phyloP scores from a whole-genome alignment of 2,113 vertebrate species.

The Elephantulus edwardii region DNA sequence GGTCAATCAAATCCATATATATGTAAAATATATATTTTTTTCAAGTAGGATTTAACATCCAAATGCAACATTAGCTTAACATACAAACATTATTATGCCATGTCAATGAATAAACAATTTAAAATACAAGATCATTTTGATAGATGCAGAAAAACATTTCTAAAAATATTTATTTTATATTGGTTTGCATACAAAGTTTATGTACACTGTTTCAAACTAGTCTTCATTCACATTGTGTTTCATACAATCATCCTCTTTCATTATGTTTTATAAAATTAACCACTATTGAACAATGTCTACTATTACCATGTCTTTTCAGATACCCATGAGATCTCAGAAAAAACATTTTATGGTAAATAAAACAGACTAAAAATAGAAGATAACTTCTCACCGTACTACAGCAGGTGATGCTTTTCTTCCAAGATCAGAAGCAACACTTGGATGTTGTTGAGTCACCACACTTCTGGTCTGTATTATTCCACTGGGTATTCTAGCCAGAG shows the following conservation, averaged over 20 bases:
- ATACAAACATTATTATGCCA: neutral
- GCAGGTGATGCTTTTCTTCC: neutral
- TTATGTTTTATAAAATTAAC: too few relatives aligned
- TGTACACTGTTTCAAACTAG: too few relatives aligned
- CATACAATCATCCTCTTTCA: too few relatives aligned
- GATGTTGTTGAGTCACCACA: neutral
- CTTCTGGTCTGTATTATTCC: neutral
- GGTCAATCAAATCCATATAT: neutral
- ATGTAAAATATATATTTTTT: neutral
- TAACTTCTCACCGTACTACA: too few relatives aligned
- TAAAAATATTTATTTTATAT: too few relatives aligned
- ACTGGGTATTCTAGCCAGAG: neutral
- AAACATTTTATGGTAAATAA: neutral
- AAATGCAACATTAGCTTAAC: neutral
- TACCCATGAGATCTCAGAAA: too few relatives aligned
- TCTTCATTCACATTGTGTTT: too few relatives aligned
- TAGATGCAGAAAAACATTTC: neutral
- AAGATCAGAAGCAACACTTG: neutral
- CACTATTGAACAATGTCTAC: too few relatives aligned
- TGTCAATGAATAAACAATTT: slow-evolving; percentile 11
- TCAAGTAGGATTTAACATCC: slow-evolving; percentile 22
- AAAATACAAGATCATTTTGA: neutral
- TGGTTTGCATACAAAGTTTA: too few relatives aligned
- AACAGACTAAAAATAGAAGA: neutral
- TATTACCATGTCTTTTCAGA: too few relatives aligned